A percentile compares a stretch with the other conserved stretches of the same genome.
phyloP scores from a whole-genome alignment of 2,888 invertebrate species.

The Harpagoxenus sublaevis region DNA sequence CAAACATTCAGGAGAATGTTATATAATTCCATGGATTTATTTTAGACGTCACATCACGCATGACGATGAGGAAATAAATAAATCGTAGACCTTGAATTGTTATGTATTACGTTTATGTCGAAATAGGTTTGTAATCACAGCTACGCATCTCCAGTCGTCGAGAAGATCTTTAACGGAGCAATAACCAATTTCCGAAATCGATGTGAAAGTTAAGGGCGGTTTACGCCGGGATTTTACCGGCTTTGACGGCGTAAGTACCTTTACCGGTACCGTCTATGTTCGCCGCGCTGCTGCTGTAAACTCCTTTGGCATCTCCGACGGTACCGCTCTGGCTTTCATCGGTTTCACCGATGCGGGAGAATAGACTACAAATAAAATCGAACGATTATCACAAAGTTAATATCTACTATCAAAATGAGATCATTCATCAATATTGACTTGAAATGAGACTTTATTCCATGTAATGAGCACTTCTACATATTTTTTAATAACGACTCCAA shows the following conservation, averaged over 20 bases:
- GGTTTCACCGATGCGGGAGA: constrained; percentile 85
- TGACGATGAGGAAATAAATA: constrained; percentile 29
- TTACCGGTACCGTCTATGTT: constrained; percentile 86
- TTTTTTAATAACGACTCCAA: not conserved
- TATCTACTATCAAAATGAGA: not conserved
- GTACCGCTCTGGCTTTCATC: constrained; percentile 84
- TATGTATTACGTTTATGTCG: not conserved
- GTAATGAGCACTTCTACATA: too few species aligned
- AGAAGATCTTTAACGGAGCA: constrained; percentile 6
- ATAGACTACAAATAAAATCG: constrained; percentile 71
- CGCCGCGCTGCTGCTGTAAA: constrained; percentile 87
- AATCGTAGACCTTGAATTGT: constrained; percentile 2
- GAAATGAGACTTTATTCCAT: not conserved
- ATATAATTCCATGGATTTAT: constrained; percentile 27
- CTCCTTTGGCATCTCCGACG: constrained; percentile 86
- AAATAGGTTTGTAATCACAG: constrained; percentile 32
- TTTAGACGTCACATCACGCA: not conserved
- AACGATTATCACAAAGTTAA: not conserved
- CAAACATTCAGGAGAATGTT: not conserved
- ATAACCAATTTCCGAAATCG: constrained; percentile 15
- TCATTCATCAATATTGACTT: not conserved
- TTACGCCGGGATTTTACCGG: constrained; percentile 80
- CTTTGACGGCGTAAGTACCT: constrained; percentile 86
- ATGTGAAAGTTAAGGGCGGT: not conserved
- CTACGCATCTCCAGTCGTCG: not conserved